Conservation (phyloP, 2,888 invertebrate genomes). For the Megaustenia siamemsis region DNA sequence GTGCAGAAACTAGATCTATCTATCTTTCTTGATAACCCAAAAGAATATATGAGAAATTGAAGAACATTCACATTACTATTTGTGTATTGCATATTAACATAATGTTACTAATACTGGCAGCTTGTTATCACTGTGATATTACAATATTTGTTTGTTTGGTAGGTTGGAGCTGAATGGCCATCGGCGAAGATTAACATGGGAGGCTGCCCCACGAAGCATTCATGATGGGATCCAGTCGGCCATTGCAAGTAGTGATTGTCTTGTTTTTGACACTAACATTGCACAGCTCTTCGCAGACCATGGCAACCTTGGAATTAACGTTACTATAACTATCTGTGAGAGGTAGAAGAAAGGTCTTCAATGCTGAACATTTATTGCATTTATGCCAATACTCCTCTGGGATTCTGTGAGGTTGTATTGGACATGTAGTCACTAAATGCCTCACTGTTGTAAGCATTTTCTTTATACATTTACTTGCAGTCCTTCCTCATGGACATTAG, state of each 20-base stretch:
- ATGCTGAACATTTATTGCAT: not conserved
- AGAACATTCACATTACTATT: too few relatives aligned
- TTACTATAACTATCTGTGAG: slow-evolving; percentile 87
- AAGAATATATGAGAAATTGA: too few relatives aligned
- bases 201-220: slow-evolving; percentile 98
- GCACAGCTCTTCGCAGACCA: slow-evolving; percentile 99
- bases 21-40: too few relatives aligned
- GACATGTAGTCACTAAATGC: not conserved
- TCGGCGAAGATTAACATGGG: slow-evolving; percentile 96
- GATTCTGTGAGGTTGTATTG: not conserved
- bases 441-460: not conserved
- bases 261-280: slow-evolving; percentile 98
- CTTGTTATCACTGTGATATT: not conserved
- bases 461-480: not conserved
- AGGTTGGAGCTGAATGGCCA: slow-evolving; percentile 97
- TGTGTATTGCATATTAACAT: too few relatives aligned
- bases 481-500: not conserved
- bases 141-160: slow-evolving; percentile 45
- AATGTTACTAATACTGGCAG: too few relatives aligned
- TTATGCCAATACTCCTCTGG: not conserved
- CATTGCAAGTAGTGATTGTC: slow-evolving; percentile 97
- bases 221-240: slow-evolving; percentile 99
- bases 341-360: slow-evolving; percentile 54
- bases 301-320: slow-evolving; percentile 99
- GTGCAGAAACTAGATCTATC: too few relatives aligned